Evolutionary conservation across 2,113 vertebrate genomes (phyloP), one percentile per base, ranked within the genome.

Genomic region (Ictalurus punctatus): DNA sequence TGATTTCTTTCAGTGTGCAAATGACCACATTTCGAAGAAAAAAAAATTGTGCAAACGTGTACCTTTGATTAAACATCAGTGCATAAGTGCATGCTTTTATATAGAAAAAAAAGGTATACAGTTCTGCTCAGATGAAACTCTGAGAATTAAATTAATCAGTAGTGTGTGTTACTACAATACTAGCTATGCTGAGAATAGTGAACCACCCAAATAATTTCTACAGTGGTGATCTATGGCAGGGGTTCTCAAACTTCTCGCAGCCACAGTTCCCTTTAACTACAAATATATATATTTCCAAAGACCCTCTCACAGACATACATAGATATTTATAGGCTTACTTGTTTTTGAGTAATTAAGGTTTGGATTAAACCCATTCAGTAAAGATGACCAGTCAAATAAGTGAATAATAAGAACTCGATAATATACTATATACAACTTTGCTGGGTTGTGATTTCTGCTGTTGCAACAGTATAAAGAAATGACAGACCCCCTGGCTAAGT

Each of bases 1-100:
- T 34, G 5, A 34, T 84, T 87, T 87, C 82, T 89, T 85, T 85
- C 65, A 85, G 23, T 67, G 85, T 82, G 80, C 34, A 88, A 88
- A 83, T 88, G 52, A 88, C 14, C 73, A 44, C 73, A 63, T 90
- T 89, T 86, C 89, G 71, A 89, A 83, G 40, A 79, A 10, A 54
- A 56, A 71, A 63, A 84, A 59, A 37, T n/a, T 63, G 58, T 48
- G 65, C 37, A 80, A 56, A 56, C 44, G 16, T 76, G 61, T 88
- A 56, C 14, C 16, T 14, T 21, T 34, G 52, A 91, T 91, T 74
- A 84, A 89, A 79, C 69, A 40, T 80, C 81, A 79, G 34, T 67
- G 1, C n/a, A 88, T 25, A 86, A 37, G 85, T 48, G 83, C 30
- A 86, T 59, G 61, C 17, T 76, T 61, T 83, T 40, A 87, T 52